Conservation (phyloP, 2,888 invertebrate species). For the Lysandra coridon region DNA sequence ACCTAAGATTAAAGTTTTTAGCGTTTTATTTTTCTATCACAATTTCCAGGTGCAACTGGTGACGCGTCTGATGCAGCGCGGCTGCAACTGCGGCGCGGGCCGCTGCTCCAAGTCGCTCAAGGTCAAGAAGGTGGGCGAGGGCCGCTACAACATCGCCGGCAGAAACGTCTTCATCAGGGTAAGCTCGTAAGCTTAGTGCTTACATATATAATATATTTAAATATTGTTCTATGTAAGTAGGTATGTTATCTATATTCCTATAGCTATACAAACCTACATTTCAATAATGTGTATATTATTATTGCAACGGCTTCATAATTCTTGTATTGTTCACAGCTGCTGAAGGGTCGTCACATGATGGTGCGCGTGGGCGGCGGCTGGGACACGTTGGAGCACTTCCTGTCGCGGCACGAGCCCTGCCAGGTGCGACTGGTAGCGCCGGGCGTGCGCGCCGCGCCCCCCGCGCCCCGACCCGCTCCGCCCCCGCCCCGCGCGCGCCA, state of each 20-base stretch:
- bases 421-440: constrained; percentile 83
- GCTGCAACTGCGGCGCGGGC: constrained; percentile 86
- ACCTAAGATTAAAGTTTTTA: too few species aligned
- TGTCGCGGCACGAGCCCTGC: constrained; percentile 92
- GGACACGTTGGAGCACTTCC: constrained; percentile 96
- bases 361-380: constrained; percentile 96
- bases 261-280: too few species aligned
- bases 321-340: constrained; percentile 77
- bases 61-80: constrained; percentile 86
- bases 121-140: constrained; percentile 91
- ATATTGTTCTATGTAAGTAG: too few species aligned
- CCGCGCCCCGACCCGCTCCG: constrained; percentile 37
- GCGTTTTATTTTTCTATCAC: neutral
- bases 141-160: constrained; percentile 92
- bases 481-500: constrained; percentile 38
- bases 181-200: constrained; percentile 51
- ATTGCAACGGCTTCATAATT: too few species aligned
- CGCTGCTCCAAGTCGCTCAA: constrained; percentile 87
- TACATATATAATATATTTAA: too few species aligned
- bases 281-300: too few species aligned
- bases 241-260: too few species aligned
- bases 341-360: constrained; percentile 97
- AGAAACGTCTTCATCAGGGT: constrained; percentile 93
- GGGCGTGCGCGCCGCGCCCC: constrained; percentile 56
- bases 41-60: constrained; percentile 82